Percentiles rank a stretch among this genome's conserved stretches.
phyloP scores from a whole-genome alignment of 2,113 vertebrate species.

The Hucho hucho region DNA sequence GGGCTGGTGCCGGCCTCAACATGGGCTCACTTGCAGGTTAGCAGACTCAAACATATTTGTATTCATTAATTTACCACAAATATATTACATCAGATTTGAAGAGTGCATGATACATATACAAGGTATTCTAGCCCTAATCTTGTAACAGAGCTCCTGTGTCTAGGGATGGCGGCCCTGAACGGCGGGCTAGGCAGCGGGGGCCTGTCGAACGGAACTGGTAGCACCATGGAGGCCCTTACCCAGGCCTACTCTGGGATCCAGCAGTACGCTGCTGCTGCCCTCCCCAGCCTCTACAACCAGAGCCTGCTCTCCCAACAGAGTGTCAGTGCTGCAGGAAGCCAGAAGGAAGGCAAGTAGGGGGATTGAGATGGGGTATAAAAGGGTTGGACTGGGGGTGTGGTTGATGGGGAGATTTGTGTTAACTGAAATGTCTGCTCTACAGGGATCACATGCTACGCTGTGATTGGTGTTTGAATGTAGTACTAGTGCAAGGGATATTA shows the following conservation, averaged over 20 bases:
- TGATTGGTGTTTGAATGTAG: background rate
- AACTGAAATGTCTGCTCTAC: background rate
- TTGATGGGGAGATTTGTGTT: background rate
- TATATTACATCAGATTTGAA: background rate
- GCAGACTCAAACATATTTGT: slow-evolving; percentile 2
- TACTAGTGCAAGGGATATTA: background rate
- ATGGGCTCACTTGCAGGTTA: slow-evolving; percentile 95
- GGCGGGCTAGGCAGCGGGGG: slow-evolving; percentile 87
- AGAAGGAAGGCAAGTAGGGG: slow-evolving; percentile 89
- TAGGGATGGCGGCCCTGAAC: slow-evolving; percentile 96
- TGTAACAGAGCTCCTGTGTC: slow-evolving; percentile 26
- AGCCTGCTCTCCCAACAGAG: slow-evolving; percentile 93
- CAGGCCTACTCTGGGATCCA: slow-evolving; percentile 99
- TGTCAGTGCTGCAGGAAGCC: slow-evolving; percentile 93
- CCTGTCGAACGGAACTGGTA: slow-evolving; percentile 91
- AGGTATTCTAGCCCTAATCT: no score
- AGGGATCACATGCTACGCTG: background rate
- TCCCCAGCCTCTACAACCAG: slow-evolving; percentile 96
- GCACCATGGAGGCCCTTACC: slow-evolving; percentile 94
- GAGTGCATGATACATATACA: no score
- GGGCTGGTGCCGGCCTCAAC: slow-evolving; percentile 90
- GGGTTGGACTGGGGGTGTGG: background rate
- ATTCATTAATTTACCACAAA: no score
- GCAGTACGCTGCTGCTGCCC: slow-evolving; percentile 91
- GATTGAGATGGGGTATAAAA: no score